These are phyloP conservation scores for Plebejus argus DNA, from an alignment of 2,888 invertebrate genomes.

Conservation along the genomic window DNA sequence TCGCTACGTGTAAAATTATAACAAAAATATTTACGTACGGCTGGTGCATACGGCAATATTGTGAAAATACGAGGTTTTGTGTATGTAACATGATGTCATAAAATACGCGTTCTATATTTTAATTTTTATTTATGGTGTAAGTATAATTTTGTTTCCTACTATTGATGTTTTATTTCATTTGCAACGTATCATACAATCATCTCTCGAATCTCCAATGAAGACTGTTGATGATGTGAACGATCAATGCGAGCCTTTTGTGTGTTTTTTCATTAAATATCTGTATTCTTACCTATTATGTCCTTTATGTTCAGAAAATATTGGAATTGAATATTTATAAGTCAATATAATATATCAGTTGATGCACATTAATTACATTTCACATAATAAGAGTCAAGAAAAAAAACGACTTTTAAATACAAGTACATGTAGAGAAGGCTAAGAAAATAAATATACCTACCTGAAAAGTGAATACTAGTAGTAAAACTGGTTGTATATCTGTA, in stretches of 20 bases:
- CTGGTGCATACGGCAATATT: background rate
- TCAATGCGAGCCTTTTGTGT: constrained; percentile 13
- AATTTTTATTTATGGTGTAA: too few species aligned
- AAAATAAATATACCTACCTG: background rate
- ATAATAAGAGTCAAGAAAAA: too few species aligned
- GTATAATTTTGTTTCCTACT: background rate
- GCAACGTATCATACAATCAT: background rate
- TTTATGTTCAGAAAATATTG: background rate
- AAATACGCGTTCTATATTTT: too few species aligned
- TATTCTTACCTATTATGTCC: background rate
- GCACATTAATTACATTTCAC: too few species aligned
- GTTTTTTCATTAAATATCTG: constrained; percentile 12
- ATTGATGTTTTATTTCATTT: background rate
- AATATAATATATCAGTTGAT: background rate
- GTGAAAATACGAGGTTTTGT: background rate
- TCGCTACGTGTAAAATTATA: background rate
- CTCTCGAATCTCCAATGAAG: constrained; percentile 1
- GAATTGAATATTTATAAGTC: too few species aligned
- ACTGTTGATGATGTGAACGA: background rate
- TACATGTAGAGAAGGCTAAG: too few species aligned
- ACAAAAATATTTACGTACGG: background rate
- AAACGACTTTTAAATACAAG: too few species aligned
- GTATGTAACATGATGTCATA: background rate
- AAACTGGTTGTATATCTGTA: background rate
- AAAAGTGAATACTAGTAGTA: background rate